Evolutionary conservation across 2,888 invertebrate species (phyloP).

Genomic region (Elysia crispata): DNA sequence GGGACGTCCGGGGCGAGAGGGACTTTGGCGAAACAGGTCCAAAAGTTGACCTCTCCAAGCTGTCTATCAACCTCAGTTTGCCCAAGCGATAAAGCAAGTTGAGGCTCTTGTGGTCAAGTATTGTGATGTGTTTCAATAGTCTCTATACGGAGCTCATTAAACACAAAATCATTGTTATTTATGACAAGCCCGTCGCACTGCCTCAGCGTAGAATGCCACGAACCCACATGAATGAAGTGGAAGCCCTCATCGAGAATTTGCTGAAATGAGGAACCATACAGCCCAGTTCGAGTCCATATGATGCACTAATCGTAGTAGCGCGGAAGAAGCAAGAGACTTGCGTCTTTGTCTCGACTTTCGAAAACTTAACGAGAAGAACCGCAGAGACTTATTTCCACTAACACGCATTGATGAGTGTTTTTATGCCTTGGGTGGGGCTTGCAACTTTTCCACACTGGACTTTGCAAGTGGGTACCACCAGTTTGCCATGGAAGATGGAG

Average conservation of each 20-base stretch:
- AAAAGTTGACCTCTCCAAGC: too few relatives aligned
- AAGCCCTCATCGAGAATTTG: background rate
- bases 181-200: background rate
- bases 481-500: conserved; percentile 32
- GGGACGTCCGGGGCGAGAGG: too few relatives aligned
- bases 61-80: background rate
- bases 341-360: background rate
- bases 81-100: background rate
- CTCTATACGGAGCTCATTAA: background rate
- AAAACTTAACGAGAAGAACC: conserved; percentile 11
- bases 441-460: conserved; percentile 29
- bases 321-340: conserved; percentile 1
- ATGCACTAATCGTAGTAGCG: conserved; percentile 20
- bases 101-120: background rate
- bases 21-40: too few relatives aligned
- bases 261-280: background rate
- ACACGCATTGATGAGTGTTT: conserved; percentile 28
- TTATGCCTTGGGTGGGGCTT: conserved; percentile 22
- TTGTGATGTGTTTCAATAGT: background rate
- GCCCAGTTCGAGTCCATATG: background rate
- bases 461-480: conserved; percentile 42
- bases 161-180: background rate
- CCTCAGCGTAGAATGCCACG: background rate
- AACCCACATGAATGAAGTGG: background rate
- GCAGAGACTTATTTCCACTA: conserved; percentile 20